These are phyloP conservation scores for Flexamia atlantica DNA, from an alignment of 2,888 invertebrate genomes.

Conservation along the genomic window DNA sequence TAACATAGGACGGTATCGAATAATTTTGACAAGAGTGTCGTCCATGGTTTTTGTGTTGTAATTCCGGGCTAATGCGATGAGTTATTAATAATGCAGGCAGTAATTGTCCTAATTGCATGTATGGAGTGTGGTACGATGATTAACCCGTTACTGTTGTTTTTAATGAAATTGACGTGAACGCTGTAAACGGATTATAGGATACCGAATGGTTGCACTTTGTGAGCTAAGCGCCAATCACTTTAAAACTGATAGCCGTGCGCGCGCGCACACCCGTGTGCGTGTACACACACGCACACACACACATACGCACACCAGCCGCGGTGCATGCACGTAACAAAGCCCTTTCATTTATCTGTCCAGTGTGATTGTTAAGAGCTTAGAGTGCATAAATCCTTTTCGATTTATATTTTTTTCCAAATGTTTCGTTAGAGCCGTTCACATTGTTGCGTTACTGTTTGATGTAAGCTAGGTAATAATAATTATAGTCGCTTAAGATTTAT, in stretches of 20 bases:
- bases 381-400: constrained; percentile 10
- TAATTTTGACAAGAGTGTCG: constrained; percentile 56
- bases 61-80: constrained; percentile 64
- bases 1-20: constrained; percentile 49
- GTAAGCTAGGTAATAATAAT: too few species aligned
- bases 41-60: constrained; percentile 60
- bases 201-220: constrained; percentile 55
- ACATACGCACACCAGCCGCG: constrained; percentile 6
- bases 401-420: neutral
- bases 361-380: constrained; percentile 24
- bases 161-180: constrained; percentile 64
- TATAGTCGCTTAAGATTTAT: too few species aligned
- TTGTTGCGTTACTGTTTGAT: neutral
- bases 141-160: constrained; percentile 64
- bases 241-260: constrained; percentile 53
- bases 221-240: constrained; percentile 56
- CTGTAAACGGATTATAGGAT: constrained; percentile 59
- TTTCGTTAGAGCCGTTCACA: neutral
- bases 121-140: constrained; percentile 55
- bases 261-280: constrained; percentile 18
- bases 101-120: constrained; percentile 64
- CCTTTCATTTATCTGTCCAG: constrained; percentile 9
- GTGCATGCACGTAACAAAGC: constrained; percentile 27
- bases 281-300: constrained; percentile 19
- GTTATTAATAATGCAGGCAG: constrained; percentile 64